Evolutionary conservation across 2,113 vertebrate genomes (phyloP).

Genomic region (Phocoena sinus): DNA sequence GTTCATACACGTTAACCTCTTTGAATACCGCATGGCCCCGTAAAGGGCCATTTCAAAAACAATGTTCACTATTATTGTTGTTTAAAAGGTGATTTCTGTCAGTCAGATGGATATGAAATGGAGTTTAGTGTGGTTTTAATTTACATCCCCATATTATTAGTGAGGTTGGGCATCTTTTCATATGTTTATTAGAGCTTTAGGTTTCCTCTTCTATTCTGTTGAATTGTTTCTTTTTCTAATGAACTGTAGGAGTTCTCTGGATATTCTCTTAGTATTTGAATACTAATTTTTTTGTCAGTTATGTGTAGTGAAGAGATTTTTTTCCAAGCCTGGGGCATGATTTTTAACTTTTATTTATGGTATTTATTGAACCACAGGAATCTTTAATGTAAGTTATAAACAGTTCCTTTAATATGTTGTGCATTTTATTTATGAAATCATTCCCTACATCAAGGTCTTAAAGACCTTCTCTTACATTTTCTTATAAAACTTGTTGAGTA

Average conservation of each 20-base stretch:
- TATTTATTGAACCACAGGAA: not conserved
- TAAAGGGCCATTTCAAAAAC: not conserved
- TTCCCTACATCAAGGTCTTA: not conserved
- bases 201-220: not conserved
- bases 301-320: not conserved
- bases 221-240: not conserved
- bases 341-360: conserved; percentile 27
- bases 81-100: not conserved
- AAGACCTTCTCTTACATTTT: not conserved
- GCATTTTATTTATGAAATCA: not conserved
- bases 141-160: not conserved
- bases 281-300: not conserved
- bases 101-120: not conserved
- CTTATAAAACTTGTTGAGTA: not conserved
- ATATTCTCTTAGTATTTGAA: not conserved
- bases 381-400: not conserved
- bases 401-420: not conserved
- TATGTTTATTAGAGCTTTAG: not conserved
- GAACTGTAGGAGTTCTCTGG: not conserved
- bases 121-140: not conserved
- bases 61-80: not conserved
- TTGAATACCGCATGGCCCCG: not conserved
- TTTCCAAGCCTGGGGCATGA: not conserved
- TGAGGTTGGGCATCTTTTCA: not conserved
- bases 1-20: not conserved